Conservation (phyloP, 2,797 vertebrate species). For the Sebastes dallii region DNA sequence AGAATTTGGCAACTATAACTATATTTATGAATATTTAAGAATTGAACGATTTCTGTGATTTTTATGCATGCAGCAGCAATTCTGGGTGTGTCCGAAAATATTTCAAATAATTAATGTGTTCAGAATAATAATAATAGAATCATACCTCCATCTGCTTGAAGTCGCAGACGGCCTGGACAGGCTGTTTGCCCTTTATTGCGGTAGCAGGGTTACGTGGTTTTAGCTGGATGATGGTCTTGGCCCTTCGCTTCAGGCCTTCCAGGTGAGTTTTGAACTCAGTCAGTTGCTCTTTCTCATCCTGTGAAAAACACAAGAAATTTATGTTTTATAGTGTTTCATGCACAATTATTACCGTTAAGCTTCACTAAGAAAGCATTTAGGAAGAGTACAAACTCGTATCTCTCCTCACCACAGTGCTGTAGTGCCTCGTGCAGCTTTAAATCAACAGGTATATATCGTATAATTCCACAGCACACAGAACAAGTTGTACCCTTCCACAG, state of each 20-base stretch:
- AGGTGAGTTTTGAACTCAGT: conserved; percentile 86
- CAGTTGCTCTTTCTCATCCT: conserved; percentile 94
- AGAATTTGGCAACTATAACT: not conserved
- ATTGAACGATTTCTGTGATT: not conserved
- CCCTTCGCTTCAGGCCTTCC: conserved; percentile 86
- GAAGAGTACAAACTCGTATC: not conserved
- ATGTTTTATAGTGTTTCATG: not conserved
- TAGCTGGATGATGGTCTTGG: conserved; percentile 88
- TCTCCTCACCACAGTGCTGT: not conserved
- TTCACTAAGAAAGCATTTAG: not conserved
- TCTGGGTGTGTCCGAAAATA: not conserved
- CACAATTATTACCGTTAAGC: not conserved
- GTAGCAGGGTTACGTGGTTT: conserved; percentile 86
- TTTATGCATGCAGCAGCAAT: not conserved
- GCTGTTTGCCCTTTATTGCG: conserved; percentile 76
- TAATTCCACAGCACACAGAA: not conserved
- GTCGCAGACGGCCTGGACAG: conserved; percentile 90
- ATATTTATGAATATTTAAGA: not conserved
- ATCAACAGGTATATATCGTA: not conserved
- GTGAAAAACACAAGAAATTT: not conserved
- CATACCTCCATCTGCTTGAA: conserved; percentile 92
- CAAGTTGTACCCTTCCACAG: not conserved
- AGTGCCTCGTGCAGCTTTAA: not conserved
- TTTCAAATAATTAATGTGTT: not conserved
- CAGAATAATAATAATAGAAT: not conserved